These are phyloP conservation scores for Ooceraea biroi DNA, from an alignment of 1,140 invertebrate genomes.

Conservation along the genomic window DNA sequence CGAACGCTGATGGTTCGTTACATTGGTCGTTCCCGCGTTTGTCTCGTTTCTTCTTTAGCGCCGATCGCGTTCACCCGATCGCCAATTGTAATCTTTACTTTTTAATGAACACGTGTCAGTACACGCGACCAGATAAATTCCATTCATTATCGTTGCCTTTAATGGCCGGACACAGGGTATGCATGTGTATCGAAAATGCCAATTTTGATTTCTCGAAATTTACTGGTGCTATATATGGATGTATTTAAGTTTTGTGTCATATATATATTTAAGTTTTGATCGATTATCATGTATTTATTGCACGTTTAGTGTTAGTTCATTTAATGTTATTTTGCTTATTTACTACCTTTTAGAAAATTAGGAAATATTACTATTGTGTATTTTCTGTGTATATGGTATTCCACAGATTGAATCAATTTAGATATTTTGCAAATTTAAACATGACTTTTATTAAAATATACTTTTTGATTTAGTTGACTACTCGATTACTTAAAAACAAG, in stretches of 20 bases:
- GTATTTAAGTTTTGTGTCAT: too few species aligned
- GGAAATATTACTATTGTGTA: not conserved
- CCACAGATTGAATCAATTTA: not conserved
- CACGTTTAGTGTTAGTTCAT: not conserved
- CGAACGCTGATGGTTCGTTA: conserved; percentile 47
- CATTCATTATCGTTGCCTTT: conserved; percentile 32
- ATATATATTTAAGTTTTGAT: not conserved
- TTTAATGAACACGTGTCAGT: conserved; percentile 36
- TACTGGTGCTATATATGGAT: too few species aligned
- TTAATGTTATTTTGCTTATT: conserved; percentile 1
- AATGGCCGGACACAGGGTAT: not conserved
- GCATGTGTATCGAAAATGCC: not conserved
- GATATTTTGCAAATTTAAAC: conserved; percentile 27
- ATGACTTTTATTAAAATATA: conserved; percentile 8
- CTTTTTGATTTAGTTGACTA: not conserved
- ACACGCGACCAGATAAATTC: conserved; percentile 10
- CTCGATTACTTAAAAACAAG: conserved; percentile 27
- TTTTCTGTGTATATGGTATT: not conserved
- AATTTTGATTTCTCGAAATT: conserved; percentile 32
- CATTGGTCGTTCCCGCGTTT: conserved; percentile 12
- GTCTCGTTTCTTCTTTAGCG: conserved; percentile 44
- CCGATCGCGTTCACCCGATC: not conserved
- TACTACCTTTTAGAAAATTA: not conserved
- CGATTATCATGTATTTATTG: too few species aligned
- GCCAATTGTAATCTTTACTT: conserved; percentile 37